phyloP scores from a whole-genome alignment of 2,888 invertebrate species.

The Poecilus cupreus region DNA sequence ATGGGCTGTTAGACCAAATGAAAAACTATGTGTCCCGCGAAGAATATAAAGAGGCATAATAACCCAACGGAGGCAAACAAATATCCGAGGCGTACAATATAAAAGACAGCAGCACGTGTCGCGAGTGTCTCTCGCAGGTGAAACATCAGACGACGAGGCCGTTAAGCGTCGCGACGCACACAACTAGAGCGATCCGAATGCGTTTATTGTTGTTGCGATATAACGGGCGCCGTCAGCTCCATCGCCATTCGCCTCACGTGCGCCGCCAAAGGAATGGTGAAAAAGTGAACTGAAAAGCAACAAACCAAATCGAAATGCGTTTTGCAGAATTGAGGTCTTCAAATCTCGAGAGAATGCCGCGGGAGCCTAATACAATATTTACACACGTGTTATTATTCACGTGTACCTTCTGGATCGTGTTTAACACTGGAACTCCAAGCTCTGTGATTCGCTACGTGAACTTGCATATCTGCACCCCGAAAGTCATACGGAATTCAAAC shows the following conservation, averaged over 20 bases:
- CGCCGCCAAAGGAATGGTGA: conserved; percentile 40
- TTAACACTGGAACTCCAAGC: conserved; percentile 20
- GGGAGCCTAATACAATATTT: conserved; percentile 55
- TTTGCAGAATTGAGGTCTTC: conserved; percentile 55
- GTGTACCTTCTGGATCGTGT: not conserved
- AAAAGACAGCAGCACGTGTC: too few relatives aligned
- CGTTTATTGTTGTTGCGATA: conserved; percentile 51
- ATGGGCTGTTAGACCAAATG: too few relatives aligned
- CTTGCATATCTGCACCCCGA: conserved; percentile 17
- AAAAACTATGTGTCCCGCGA: too few relatives aligned
- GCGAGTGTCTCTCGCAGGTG: not conserved
- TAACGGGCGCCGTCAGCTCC: conserved; percentile 12
- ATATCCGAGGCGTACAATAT: too few relatives aligned
- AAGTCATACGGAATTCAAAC: conserved; percentile 1
- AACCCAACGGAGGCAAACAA: too few relatives aligned
- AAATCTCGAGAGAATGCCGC: conserved; percentile 49
- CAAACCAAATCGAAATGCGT: conserved; percentile 57
- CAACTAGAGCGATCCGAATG: not conserved
- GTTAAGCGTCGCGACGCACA: not conserved
- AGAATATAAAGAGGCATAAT: too few relatives aligned
- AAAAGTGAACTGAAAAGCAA: conserved; percentile 53
- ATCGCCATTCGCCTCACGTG: conserved; percentile 40
- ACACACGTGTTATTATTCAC: conserved; percentile 53
- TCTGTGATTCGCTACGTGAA: conserved; percentile 28
- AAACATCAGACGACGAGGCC: not conserved